Evolutionary conservation across 2,113 vertebrate species (phyloP), one percentile per base, ranked within the genome.

Genomic region (Bettongia penicillata): DNA sequence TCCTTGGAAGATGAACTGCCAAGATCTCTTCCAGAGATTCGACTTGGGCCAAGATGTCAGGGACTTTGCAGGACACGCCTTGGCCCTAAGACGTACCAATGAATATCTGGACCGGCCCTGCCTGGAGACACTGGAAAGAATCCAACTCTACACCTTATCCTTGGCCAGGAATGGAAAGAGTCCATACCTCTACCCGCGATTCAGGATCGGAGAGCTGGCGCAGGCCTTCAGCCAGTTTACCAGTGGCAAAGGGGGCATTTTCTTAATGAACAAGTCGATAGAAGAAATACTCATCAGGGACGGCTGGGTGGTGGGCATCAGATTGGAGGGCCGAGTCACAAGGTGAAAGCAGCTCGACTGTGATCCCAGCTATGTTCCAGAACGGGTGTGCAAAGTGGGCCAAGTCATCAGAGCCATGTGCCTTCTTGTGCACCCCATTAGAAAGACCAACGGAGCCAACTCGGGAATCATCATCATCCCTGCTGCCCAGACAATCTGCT

Each of bases 101-200:
- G 99, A 99, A 91, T 99, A 99, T 96, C 98, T 99, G 68, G 99
- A 99, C 51, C 98, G 98, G 95, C 98, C 99, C 12, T 99, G 99
- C 97, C 96, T 99, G 98, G 99, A 99, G 92, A 99, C 99, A 16
- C 98, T 99, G 95, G 99, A 99, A 91, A 99, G 99, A n/a, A 99
- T 99, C 97, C 99, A 99, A 94, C 98, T 99, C 94, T 99, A 99
- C 97, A 99, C 99, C 89, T 99, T 99, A 96, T 99, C 99, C 0
- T 98, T 99, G 98, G 99, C 99, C 3, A 99, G 99, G n/a, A 99
- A 99, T 31, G 99, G 99, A 25, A 99, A 99, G 97, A 99, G 99
- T 97, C 99, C 99, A 9, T 99, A 99, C 95, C 98, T 99, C 90
- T 99, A 99, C 97, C 99, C 99, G 0, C 98, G 99, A 93, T 99